Conservation (phyloP, 2,113 vertebrate species). For the Epinephelus moara region DNA sequence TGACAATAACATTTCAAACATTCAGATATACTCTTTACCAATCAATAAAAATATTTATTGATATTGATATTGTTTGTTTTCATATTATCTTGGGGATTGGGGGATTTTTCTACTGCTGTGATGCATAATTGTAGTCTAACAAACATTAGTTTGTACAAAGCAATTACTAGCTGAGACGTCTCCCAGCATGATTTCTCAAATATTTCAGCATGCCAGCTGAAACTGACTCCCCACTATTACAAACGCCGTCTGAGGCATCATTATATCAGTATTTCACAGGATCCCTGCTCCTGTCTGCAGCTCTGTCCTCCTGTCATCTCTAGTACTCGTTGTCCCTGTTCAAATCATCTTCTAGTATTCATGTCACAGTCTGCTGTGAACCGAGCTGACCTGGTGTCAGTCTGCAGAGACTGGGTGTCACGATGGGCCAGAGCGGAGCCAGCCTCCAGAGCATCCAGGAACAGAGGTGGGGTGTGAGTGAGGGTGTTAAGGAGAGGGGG, state of each 20-base stretch:
- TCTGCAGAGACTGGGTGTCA: conserved; percentile 80
- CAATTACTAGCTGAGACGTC: conserved; percentile 30
- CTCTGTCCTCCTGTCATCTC: conserved; percentile 52
- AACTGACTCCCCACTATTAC: conserved; percentile 35
- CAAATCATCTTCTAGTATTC: conserved; percentile 61
- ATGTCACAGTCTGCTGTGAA: conserved; percentile 44
- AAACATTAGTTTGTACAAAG: conserved; percentile 42
- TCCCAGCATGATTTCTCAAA: conserved; percentile 40
- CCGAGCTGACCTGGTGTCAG: conserved; percentile 80
- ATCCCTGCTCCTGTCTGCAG: conserved; percentile 42
- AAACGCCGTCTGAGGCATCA: conserved; percentile 45
- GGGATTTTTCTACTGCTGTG: not conserved
- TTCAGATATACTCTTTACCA: not conserved
- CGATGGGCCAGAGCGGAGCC: conserved; percentile 66
- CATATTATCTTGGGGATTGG: not conserved
- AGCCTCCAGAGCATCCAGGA: conserved; percentile 81
- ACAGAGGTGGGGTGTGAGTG: conserved; percentile 75
- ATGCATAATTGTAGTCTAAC: conserved; percentile 21
- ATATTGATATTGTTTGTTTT: conserved; percentile 9
- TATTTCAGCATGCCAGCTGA: conserved; percentile 34
- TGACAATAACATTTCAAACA: not conserved
- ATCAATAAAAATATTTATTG: not conserved
- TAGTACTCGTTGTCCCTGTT: conserved; percentile 34
- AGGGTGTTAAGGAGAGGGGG: conserved; percentile 60
- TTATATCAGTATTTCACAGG: conserved; percentile 65